Percentiles rank a stretch among this genome's conserved stretches.
These are phyloP conservation scores for Solea solea DNA, from an alignment of 2,113 vertebrate species.

Conservation along the genomic window DNA sequence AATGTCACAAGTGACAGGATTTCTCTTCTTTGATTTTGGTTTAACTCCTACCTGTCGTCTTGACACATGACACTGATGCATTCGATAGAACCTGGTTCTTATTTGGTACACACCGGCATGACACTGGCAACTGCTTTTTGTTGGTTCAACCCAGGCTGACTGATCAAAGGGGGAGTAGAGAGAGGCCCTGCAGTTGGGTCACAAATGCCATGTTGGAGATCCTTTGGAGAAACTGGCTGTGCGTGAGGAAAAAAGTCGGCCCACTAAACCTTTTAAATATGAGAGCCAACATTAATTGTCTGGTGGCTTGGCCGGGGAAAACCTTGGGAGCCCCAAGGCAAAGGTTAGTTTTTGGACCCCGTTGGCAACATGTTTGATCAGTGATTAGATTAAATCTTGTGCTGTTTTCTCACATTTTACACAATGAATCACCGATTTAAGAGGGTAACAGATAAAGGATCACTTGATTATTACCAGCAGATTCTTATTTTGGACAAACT, in stretches of 20 bases:
- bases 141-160: conserved; percentile 27
- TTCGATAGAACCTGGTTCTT: conserved; percentile 52
- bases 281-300: not conserved
- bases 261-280: not conserved
- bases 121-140: conserved; percentile 72
- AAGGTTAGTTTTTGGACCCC: too few species aligned
- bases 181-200: conserved; percentile 23
- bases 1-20: conserved; percentile 44
- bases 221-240: conserved; percentile 38
- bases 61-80: conserved; percentile 40
- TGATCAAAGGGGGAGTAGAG: conserved; percentile 21
- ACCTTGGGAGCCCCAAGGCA: not conserved
- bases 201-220: conserved; percentile 32
- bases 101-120: conserved; percentile 73
- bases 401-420: not conserved
- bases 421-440: not conserved
- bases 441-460: not conserved
- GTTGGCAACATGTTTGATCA: too few species aligned
- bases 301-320: not conserved
- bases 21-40: conserved; percentile 66
- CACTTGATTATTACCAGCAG: not conserved
- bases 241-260: not conserved
- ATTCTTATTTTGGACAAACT: not conserved
- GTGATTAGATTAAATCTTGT: not conserved
- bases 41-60: conserved; percentile 22